Percentiles rank a stretch among this genome's conserved stretches.
phyloP scores from a whole-genome alignment of 1,140 invertebrate species.

The Scaptomyza hsui region DNA sequence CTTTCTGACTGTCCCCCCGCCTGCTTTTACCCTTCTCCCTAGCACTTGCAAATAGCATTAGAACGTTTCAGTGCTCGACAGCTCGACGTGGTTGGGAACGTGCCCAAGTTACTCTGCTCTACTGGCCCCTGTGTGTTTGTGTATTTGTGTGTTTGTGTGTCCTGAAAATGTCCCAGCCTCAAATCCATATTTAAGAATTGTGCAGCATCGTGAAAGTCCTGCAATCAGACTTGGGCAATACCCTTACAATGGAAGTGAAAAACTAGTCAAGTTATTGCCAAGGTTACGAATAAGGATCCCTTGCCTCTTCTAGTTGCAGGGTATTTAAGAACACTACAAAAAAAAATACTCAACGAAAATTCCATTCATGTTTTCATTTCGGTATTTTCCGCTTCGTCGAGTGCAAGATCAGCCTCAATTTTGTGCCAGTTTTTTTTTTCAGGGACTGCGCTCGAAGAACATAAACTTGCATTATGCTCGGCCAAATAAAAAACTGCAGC shows the following conservation, averaged over 20 bases:
- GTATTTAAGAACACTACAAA: slow-evolving; percentile 17
- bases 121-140: slow-evolving; percentile 4
- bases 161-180: slow-evolving; percentile 29
- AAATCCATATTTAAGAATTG: slow-evolving; percentile 75
- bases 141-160: slow-evolving; percentile 11
- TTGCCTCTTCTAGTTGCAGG: slow-evolving; percentile 5
- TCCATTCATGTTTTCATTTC: slow-evolving; percentile 43
- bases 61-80: slow-evolving; percentile 65
- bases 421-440: slow-evolving; percentile 35
- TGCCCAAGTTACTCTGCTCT: slow-evolving; percentile 57
- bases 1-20: slow-evolving; percentile 24
- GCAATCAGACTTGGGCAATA: slow-evolving; percentile 17
- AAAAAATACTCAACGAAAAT: slow-evolving; percentile 5
- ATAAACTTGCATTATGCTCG: slow-evolving; percentile 75
- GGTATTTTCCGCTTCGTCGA: slow-evolving; percentile 67
- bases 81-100: slow-evolving; percentile 43
- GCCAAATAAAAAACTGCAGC: slow-evolving; percentile 78
- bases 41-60: slow-evolving; percentile 67
- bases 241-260: slow-evolving; percentile 8
- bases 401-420: slow-evolving; percentile 70
- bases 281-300: no score
- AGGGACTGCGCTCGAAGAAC: slow-evolving; percentile 45
- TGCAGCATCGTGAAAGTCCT: slow-evolving; percentile 52
- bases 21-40: no score
- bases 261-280: background rate